Base-by-base conservation (phyloP, 2,888 invertebrate genomes). In the Microchrysa polita region DNA sequence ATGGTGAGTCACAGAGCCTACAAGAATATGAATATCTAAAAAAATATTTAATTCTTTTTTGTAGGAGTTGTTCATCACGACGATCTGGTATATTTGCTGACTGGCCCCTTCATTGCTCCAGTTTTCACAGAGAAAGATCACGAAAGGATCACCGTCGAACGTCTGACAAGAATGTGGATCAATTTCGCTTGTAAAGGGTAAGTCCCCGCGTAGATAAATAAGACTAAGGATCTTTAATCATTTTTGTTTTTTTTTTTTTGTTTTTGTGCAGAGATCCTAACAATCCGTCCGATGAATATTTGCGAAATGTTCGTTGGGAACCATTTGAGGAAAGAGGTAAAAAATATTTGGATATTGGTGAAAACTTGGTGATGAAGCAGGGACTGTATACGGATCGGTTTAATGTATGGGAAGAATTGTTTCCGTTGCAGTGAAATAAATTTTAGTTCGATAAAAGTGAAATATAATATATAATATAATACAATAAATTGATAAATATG, bases 31-130 rank as follows among this genome's bases (percentile, higher is more conserved):
- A 82, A n/a, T 0, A 82, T 82, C 74, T 80, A 81, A n/a, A n/a
- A n/a, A n/a, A 34, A 83, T 84, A 71, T 83, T 84, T 67, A 74
- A 83, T 20, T 77, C 20, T 20, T 34, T 23, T 73, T 77, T 77
- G 0, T 72, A 86, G 86, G 87, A 5, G 83, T 86, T 2, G 82
- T 81, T 1, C 87, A 87, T 77, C 84, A 85, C 52, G 87, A 87
- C 75, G 87, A 87, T 74, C 78, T 87, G 1, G 77, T 86, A 48
- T 87, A 87, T 75, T 73, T 87, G 14, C 84, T 86, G 53, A 78
- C 79, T 48, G 78, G 79, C 0, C 78, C 79, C 0, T 77, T 80
- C 34, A 71, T 82, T 18, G 77, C 80, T 1, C 86, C 87, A 0
- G 79, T 79, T 16, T 82, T 86, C 12, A 80, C 81, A 1, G 74